These are phyloP conservation scores for Pinna nobilis DNA, from an alignment of 1,140 invertebrate species.

Conservation along the genomic window DNA sequence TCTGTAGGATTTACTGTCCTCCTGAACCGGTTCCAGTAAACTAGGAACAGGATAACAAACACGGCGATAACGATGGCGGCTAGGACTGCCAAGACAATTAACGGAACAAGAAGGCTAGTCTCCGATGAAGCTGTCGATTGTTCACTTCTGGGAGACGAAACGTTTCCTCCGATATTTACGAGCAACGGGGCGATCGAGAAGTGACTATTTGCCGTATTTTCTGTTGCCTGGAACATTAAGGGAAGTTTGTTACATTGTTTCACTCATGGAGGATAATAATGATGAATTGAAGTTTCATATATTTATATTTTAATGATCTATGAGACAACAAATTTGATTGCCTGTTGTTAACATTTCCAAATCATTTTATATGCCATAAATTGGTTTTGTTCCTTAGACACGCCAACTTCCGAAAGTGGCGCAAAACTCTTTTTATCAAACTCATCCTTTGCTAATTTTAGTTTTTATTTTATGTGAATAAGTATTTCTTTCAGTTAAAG, in stretches of 20 bases:
- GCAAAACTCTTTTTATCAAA: too few species aligned
- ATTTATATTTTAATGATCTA: too few species aligned
- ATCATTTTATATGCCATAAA: too few species aligned
- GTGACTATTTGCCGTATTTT: neutral
- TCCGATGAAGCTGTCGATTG: neutral
- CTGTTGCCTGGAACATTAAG: slow-evolving; percentile 13
- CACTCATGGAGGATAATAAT: neutral
- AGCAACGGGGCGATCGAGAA: slow-evolving; percentile 4
- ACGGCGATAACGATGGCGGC: slow-evolving; percentile 5
- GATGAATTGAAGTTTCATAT: too few species aligned
- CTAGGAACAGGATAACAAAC: neutral
- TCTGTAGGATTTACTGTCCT: slow-evolving; percentile 24
- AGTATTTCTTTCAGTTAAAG: too few species aligned
- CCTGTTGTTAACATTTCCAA: too few species aligned
- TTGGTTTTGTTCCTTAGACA: too few species aligned
- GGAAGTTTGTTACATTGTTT: neutral
- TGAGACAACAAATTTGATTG: too few species aligned
- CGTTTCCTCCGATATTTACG: slow-evolving; percentile 7
- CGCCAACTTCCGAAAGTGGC: too few species aligned
- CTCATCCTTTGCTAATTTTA: too few species aligned
- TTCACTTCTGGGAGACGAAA: neutral
- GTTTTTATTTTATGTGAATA: too few species aligned
- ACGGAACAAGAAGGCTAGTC: neutral
- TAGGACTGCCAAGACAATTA: slow-evolving; percentile 8
- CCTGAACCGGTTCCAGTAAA: slow-evolving; percentile 15